phyloP scores from a whole-genome alignment of 2,888 invertebrate genomes.

The Subacronicta megacephala region DNA sequence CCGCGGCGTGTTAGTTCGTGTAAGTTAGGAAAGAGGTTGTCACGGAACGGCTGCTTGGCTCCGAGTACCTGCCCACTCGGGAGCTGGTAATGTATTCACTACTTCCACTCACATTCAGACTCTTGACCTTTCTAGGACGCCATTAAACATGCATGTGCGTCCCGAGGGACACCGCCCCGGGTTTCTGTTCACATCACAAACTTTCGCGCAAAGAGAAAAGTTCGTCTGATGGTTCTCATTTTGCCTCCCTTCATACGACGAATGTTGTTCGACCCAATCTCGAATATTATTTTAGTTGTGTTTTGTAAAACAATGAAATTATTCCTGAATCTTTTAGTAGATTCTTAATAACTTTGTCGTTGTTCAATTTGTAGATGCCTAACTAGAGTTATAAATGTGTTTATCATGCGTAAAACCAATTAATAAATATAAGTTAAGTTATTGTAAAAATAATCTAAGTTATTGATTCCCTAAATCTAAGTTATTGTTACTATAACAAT shows the following conservation, averaged over 20 bases:
- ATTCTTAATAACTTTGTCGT: slow-evolving; percentile 7
- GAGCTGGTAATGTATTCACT: slow-evolving; percentile 86
- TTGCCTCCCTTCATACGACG: slow-evolving; percentile 74
- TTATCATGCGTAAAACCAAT: neutral
- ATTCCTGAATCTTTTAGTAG: slow-evolving; percentile 56
- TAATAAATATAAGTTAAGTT: neutral
- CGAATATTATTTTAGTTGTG: slow-evolving; percentile 65
- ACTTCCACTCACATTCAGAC: slow-evolving; percentile 78
- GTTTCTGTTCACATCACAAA: slow-evolving; percentile 83
- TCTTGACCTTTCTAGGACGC: slow-evolving; percentile 87
- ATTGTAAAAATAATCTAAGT: neutral
- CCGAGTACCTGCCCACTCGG: slow-evolving; percentile 71
- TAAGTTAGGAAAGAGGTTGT: slow-evolving; percentile 82
- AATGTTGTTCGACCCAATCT: slow-evolving; percentile 66
- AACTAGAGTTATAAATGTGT: neutral
- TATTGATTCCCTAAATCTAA: too few relatives aligned
- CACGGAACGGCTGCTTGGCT: slow-evolving; percentile 68
- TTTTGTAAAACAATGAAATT: slow-evolving; percentile 54
- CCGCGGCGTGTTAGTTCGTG: slow-evolving; percentile 75
- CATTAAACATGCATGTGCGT: slow-evolving; percentile 87
- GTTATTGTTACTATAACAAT: neutral
- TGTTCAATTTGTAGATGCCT: neutral
- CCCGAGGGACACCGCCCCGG: slow-evolving; percentile 77
- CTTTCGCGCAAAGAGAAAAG: slow-evolving; percentile 85
- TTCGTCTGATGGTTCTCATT: slow-evolving; percentile 79